Percentiles rank a stretch among this genome's conserved stretches.
These are phyloP conservation scores for Leptopterna dolabrata DNA, from an alignment of 2,888 invertebrate genomes.

Conservation along the genomic window DNA sequence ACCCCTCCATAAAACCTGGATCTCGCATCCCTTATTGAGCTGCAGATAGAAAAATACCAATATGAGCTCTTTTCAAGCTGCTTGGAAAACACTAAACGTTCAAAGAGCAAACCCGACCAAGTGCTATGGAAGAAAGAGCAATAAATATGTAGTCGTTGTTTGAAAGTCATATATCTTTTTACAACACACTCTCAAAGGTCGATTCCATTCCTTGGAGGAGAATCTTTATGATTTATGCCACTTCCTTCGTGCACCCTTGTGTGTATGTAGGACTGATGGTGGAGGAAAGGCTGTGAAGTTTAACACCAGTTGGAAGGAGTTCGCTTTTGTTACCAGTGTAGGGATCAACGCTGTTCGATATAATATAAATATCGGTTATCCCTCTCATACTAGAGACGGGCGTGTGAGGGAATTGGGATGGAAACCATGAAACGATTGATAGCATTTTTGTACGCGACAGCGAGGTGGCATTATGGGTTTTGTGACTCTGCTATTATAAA, in stretches of 20 bases:
- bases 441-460: background rate
- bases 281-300: background rate
- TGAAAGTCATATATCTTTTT: conserved; percentile 41
- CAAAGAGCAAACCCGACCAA: background rate
- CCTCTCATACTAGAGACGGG: background rate
- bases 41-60: background rate
- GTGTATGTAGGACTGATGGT: background rate
- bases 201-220: background rate
- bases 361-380: background rate
- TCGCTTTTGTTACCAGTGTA: background rate
- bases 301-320: background rate
- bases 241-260: background rate
- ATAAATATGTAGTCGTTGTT: conserved; percentile 42
- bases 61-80: background rate
- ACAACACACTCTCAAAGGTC: background rate
- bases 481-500: background rate
- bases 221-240: background rate
- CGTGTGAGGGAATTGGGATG: background rate
- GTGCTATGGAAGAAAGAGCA: conserved; percentile 9
- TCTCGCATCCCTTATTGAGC: background rate
- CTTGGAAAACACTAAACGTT: background rate
- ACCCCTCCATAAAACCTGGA: background rate
- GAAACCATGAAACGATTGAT: background rate
- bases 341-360: background rate
- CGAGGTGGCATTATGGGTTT: background rate